Conservation (phyloP, 2,888 invertebrate genomes). For the Limnephilus auricula region DNA sequence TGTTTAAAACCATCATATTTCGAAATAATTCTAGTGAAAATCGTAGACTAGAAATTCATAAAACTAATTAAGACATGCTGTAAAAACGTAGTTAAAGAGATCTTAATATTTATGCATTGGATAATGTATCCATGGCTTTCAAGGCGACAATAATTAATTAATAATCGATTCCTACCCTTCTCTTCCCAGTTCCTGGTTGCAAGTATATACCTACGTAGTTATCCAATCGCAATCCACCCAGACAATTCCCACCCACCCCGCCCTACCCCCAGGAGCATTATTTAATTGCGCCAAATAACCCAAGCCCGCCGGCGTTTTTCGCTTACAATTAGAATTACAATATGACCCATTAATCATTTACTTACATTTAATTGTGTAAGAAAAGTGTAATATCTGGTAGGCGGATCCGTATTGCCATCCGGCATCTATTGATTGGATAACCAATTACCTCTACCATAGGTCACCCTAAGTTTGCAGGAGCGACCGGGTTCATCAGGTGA, state of each 20-base stretch:
- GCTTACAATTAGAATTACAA: neutral
- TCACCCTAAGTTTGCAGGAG: no score
- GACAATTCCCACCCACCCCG: neutral
- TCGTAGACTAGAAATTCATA: neutral
- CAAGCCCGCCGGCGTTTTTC: slow-evolving; percentile 28
- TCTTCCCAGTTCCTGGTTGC: neutral
- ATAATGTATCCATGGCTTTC: neutral
- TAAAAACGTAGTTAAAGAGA: neutral
- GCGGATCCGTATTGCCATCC: no score
- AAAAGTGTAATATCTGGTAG: no score
- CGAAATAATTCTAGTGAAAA: no score
- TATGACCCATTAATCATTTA: neutral
- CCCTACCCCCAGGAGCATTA: neutral
- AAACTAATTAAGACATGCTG: neutral
- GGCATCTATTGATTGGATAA: no score
- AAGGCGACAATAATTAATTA: neutral
- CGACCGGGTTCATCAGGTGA: no score
- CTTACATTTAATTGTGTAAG: neutral
- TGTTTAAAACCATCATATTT: no score
- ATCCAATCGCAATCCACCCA: neutral
- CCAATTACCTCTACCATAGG: no score
- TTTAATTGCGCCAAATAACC: slow-evolving; percentile 38
- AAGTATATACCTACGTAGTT: neutral
- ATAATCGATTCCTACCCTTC: neutral
- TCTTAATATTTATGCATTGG: neutral